Evolutionary conservation across 2,888 invertebrate genomes (phyloP), one percentile per base, ranked within the genome.

Genomic region (Tethea ocularis): DNA sequence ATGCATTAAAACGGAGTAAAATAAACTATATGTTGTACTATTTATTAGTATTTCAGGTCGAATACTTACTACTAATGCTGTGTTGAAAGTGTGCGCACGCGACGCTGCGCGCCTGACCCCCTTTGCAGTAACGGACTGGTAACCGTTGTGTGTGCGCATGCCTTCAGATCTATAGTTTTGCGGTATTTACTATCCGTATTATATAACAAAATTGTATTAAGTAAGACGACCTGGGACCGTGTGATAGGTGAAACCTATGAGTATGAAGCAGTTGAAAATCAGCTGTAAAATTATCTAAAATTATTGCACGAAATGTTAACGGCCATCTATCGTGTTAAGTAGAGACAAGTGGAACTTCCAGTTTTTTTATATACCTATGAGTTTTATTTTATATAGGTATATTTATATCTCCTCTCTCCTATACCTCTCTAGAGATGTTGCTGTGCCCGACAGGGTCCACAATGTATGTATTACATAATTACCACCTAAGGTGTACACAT

Each of bases 1-100:
- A 20, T 17, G 11, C 33, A 20, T 26, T 26, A 52, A 29, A 46
- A 46, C 20, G 0, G 2, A n/a, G n/a, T 46, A n/a, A 20, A 46
- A 10, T 46, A 46, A 46, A n/a, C 11, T 22, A 33, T 54, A 15
- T 6, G 33, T 36, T 29, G 54, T 54, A 26, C 33, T 54, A 33
- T 33, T 54, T 33, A 33, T 33, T 64, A 61, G 74, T 74, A 79
- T 87, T 87, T 83, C 75, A 86, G 82, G 76, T 79, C 78, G 78
- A 67, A 72, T 72, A 70, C 75, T 74, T 76, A 72, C 67, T 74
- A 75, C 71, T 75, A 74, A 46, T 46, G 46, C 46, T 46, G 78
- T 82, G 83, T 88, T 80, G 89, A 89, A 89, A 88, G 82, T 79
- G 80, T 77, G 83, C 76, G 86, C 89, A 84, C 86, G 89, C 86